Conservation (phyloP, 2,797 vertebrate genomes). For the Urosaurus nigricauda region DNA sequence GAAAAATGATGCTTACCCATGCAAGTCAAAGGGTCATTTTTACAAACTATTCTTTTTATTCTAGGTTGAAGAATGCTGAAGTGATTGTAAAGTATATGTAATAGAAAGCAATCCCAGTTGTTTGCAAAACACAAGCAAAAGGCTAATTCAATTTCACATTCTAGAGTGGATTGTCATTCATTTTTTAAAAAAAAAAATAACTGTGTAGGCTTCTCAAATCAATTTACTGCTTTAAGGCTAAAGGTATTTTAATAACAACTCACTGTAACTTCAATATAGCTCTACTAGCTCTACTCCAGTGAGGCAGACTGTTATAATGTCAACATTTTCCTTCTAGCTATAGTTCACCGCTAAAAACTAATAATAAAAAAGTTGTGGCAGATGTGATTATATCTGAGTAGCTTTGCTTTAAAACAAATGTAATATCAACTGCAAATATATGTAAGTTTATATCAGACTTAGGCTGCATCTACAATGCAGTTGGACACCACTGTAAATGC, state of each 20-base stretch:
- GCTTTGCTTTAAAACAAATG: background rate
- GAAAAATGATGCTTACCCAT: conserved; percentile 10
- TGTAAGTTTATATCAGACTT: background rate
- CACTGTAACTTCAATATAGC: background rate
- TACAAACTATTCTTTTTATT: background rate
- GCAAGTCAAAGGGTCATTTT: conserved; percentile 19
- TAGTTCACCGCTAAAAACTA: background rate
- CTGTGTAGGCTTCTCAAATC: background rate
- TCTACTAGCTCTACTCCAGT: background rate
- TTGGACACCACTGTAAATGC: too few relatives aligned
- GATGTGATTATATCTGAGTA: conserved; percentile 16
- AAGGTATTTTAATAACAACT: conserved; percentile 28
- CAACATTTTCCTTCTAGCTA: conserved; percentile 2
- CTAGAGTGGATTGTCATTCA: conserved; percentile 7
- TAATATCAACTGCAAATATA: background rate
- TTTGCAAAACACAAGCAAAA: conserved; percentile 34
- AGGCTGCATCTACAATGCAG: too few relatives aligned
- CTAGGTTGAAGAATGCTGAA: conserved; percentile 13
- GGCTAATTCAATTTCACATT: conserved; percentile 28
- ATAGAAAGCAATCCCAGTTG: conserved; percentile 2
- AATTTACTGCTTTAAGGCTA: conserved; percentile 1
- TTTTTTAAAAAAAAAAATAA: background rate
- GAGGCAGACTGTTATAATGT: background rate
- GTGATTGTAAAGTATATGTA: background rate
- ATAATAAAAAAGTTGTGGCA: background rate